Evolutionary conservation across 2,113 vertebrate genomes (phyloP).

Genomic region (Oryzias curvinotus): DNA sequence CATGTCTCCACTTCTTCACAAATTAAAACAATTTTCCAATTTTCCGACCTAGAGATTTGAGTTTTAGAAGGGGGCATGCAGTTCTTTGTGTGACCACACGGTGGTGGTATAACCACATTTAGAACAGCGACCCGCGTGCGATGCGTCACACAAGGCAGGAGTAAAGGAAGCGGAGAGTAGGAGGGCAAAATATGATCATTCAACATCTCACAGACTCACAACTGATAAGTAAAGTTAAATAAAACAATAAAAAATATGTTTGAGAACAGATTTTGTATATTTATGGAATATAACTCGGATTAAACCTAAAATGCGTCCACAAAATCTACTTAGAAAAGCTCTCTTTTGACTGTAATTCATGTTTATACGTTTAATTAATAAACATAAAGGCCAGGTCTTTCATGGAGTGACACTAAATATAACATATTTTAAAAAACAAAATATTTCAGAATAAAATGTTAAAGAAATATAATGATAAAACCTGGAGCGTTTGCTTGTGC

Average conservation of each 20-base stretch:
- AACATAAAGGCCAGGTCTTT: no score
- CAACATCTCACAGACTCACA: not conserved
- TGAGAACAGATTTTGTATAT: not conserved
- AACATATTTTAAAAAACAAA: not conserved
- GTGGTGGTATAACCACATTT: conserved; percentile 37
- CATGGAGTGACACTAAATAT: no score
- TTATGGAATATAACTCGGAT: not conserved
- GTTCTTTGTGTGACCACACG: conserved; percentile 32
- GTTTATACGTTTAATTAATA: no score
- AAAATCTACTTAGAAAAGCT: no score
- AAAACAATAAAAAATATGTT: not conserved
- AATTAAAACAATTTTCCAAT: no score
- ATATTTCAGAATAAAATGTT: not conserved
- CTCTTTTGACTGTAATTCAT: no score
- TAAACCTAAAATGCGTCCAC: no score
- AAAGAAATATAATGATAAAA: not conserved
- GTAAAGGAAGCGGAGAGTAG: not conserved
- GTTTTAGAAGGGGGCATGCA: not conserved
- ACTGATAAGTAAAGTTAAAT: not conserved
- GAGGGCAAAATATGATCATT: conserved; percentile 10
- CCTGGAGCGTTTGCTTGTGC: not conserved
- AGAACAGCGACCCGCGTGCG: not conserved
- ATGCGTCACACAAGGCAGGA: not conserved
- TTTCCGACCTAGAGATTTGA: no score
- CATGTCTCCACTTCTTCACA: no score